These are phyloP conservation scores for Latrodectus elegans DNA, from an alignment of 2,888 invertebrate species.

Conservation along the genomic window DNA sequence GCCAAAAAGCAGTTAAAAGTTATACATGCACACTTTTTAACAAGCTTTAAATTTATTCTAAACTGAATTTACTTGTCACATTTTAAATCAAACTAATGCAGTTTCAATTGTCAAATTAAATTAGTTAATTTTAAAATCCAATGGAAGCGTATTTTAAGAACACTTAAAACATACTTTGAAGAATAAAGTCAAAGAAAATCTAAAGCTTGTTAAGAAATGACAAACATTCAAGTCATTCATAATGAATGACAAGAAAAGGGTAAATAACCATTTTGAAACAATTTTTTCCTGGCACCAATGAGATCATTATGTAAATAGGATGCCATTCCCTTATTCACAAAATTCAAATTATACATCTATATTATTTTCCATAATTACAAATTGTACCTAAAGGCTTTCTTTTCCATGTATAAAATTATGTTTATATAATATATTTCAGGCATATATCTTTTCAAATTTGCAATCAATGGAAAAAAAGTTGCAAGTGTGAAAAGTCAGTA, in stretches of 20 bases:
- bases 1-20: constrained; percentile 67
- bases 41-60: constrained; percentile 54
- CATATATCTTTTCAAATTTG: constrained; percentile 64
- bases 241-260: constrained; percentile 37
- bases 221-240: constrained; percentile 26
- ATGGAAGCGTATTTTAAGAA: not conserved
- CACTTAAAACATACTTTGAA: not conserved
- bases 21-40: constrained; percentile 45
- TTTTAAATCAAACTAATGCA: not conserved
- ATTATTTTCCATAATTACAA: constrained; percentile 67
- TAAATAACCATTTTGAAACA: constrained; percentile 13
- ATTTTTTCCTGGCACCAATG: constrained; percentile 53
- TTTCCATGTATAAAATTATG: constrained; percentile 66
- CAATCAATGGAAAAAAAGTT: constrained; percentile 55
- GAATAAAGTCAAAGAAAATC: constrained; percentile 25
- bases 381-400: constrained; percentile 59
- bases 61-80: constrained; percentile 1
- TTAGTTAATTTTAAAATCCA: not conserved
- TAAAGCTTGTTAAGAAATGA: constrained; percentile 46
- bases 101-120: not conserved
- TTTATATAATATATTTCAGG: constrained; percentile 59
- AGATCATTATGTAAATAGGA: constrained; percentile 66
- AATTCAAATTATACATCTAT: constrained; percentile 63
- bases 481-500: constrained; percentile 32
- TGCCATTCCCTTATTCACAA: constrained; percentile 32